phyloP scores from a whole-genome alignment of 2,888 invertebrate genomes.

The Heliconius aoede region DNA sequence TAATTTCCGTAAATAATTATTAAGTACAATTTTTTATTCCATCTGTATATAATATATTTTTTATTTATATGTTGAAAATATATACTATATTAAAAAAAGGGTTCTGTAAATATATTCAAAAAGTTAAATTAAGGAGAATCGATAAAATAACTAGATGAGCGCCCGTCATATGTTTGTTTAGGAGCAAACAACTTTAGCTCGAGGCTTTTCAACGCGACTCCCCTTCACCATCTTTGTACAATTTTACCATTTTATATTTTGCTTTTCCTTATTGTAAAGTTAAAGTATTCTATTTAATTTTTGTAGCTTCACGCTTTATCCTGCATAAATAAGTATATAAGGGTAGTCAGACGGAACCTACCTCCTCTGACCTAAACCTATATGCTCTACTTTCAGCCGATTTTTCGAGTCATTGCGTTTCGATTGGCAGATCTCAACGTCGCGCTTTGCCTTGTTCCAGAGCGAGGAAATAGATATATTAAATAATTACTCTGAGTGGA shows the following conservation, averaged over 20 bases:
- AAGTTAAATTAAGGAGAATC: slow-evolving; percentile 14
- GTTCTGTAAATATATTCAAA: background rate
- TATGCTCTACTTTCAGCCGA: no score
- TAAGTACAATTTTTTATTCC: background rate
- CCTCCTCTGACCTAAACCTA: no score
- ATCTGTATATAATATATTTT: background rate
- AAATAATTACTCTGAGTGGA: no score
- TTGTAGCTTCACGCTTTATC: no score
- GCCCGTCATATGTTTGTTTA: slow-evolving; percentile 12
- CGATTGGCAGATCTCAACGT: no score
- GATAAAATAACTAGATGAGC: slow-evolving; percentile 24
- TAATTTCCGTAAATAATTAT: background rate
- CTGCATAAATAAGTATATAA: no score
- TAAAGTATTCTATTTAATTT: no score
- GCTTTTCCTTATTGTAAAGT: background rate
- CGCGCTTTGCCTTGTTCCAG: no score
- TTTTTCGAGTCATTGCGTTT: no score
- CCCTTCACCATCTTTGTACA: background rate
- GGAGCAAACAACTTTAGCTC: slow-evolving; percentile 25
- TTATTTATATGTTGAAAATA: background rate
- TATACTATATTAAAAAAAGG: no score
- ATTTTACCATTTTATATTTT: background rate
- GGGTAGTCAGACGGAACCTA: no score
- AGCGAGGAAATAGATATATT: no score
- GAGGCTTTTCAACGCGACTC: background rate